A percentile compares a stretch with the other conserved stretches of the same genome.
These are phyloP conservation scores for Conomelus anceps DNA, from an alignment of 2,888 invertebrate species.

Conservation along the genomic window DNA sequence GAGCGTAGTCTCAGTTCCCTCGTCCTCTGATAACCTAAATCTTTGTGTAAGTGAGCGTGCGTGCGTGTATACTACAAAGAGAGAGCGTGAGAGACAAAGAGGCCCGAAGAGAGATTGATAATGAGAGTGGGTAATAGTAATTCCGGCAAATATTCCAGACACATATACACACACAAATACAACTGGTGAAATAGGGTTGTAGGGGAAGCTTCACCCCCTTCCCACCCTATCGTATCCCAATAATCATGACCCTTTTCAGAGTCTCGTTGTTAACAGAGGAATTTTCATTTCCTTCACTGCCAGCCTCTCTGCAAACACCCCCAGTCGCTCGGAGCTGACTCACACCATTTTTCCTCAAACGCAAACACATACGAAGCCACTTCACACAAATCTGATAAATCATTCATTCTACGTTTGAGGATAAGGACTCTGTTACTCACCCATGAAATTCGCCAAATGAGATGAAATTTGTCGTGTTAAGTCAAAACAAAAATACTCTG, in stretches of 20 bases:
- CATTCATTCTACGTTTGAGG: neutral
- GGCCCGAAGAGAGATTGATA: too few species aligned
- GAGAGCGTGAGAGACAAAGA: too few species aligned
- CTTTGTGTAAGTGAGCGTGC: neutral
- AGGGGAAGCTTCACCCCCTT: neutral
- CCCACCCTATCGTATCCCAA: neutral
- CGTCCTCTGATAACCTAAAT: neutral
- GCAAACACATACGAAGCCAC: neutral
- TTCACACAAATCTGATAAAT: neutral
- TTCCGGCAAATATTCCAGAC: too few species aligned
- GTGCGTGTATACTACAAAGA: too few species aligned
- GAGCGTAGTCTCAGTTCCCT: neutral
- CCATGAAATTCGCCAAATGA: too few species aligned
- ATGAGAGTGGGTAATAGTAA: too few species aligned
- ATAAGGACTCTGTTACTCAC: neutral
- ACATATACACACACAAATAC: too few species aligned
- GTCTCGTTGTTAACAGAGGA: neutral
- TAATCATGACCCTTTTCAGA: neutral
- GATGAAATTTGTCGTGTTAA: too few species aligned
- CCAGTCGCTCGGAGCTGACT: too few species aligned
- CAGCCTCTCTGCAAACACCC: too few species aligned
- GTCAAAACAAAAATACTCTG: too few species aligned
- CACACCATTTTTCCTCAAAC: neutral
- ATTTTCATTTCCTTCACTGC: neutral
- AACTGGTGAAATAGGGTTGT: neutral